Conservation (phyloP, 2,797 vertebrate genomes). For the Decapterus maruadsi region DNA sequence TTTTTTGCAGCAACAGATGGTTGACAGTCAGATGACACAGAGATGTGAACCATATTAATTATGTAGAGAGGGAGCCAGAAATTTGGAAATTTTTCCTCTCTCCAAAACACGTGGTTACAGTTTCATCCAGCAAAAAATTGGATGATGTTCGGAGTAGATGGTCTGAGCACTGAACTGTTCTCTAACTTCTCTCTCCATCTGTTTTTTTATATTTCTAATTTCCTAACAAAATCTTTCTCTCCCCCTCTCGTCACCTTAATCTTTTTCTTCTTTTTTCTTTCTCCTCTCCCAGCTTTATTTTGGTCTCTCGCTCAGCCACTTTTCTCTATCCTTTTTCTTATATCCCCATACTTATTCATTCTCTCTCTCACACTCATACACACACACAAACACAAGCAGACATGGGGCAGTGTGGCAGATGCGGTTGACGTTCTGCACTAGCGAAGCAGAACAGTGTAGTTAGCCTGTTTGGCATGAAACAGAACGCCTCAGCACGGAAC, state of each 20-base stretch:
- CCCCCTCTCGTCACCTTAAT: neutral
- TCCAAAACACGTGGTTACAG: constrained; percentile 21
- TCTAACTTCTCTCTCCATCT: constrained; percentile 22
- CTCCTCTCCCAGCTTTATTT: constrained; percentile 20
- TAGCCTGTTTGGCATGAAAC: constrained; percentile 81
- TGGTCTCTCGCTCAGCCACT: neutral
- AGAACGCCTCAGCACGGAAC: constrained; percentile 70
- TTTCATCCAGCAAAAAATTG: constrained; percentile 24
- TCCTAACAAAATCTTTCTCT: neutral
- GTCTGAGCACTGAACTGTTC: constrained; percentile 34
- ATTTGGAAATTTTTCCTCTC: constrained; percentile 19
- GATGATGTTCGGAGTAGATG: constrained; percentile 11
- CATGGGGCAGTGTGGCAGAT: constrained; percentile 64
- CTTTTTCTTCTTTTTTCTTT: neutral
- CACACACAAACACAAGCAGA: constrained; percentile 41
- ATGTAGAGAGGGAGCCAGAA: constrained; percentile 10
- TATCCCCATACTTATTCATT: constrained; percentile 53
- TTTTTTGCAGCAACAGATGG: constrained; percentile 54
- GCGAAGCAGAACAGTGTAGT: constrained; percentile 77
- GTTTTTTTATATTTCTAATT: constrained; percentile 30
- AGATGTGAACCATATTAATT: constrained; percentile 23
- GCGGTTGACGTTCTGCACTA: constrained; percentile 77
- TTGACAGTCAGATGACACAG: constrained; percentile 34
- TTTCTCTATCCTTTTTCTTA: constrained; percentile 49
- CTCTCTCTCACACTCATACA: constrained; percentile 33